Evolutionary conservation across 2,797 vertebrate genomes (phyloP).

Genomic region (Myripristis jacobus): DNA sequence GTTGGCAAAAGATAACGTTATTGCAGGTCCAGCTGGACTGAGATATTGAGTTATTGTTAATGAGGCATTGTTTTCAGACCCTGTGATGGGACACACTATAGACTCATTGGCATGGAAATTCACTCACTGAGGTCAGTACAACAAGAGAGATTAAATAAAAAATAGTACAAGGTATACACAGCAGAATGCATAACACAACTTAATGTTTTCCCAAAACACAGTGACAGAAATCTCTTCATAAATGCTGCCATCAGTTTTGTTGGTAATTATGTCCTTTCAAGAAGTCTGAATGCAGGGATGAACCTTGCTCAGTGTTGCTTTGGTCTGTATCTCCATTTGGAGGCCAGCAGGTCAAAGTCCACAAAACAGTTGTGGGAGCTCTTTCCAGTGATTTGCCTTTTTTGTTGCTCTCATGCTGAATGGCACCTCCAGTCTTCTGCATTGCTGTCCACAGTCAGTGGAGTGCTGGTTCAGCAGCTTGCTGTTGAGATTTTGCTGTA

Average conservation of each 20-base stretch:
- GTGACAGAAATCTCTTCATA: not conserved
- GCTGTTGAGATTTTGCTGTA: conserved; percentile 12
- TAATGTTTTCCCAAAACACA: not conserved
- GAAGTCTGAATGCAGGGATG: not conserved
- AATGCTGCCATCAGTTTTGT: not conserved
- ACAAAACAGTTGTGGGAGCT: not conserved
- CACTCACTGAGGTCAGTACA: no score
- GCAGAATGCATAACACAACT: no score
- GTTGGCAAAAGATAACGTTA: conserved; percentile 6
- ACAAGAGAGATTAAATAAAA: no score
- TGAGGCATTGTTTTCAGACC: not conserved
- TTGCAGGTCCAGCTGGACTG: not conserved
- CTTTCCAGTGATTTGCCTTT: not conserved
- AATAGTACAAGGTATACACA: no score
- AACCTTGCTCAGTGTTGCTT: not conserved
- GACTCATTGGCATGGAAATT: no score
- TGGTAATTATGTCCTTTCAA: not conserved
- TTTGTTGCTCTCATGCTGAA: conserved; percentile 14
- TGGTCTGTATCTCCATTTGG: not conserved
- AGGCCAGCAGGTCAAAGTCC: not conserved
- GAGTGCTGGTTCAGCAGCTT: conserved; percentile 38
- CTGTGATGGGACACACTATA: not conserved
- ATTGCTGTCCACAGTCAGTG: not conserved
- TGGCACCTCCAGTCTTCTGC: not conserved
- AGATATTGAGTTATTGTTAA: not conserved